phyloP scores from a whole-genome alignment of 1,140 invertebrate genomes.

The Coelopa frigida region DNA sequence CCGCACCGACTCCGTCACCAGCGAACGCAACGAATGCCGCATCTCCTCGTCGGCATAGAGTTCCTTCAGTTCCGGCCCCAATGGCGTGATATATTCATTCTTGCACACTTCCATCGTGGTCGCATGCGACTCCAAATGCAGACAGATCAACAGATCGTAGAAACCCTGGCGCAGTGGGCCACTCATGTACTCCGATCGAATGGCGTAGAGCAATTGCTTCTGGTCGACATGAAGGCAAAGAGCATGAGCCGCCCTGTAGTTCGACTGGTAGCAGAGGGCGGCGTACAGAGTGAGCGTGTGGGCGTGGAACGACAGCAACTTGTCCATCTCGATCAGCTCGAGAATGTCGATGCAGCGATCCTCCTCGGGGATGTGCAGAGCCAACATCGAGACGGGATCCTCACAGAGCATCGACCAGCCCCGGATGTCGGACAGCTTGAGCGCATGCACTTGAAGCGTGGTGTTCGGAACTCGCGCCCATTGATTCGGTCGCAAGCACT shows the following conservation, averaged over 20 bases:
- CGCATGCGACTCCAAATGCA: conserved; percentile 94
- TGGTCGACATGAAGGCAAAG: conserved; percentile 95
- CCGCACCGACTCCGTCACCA: conserved; percentile 84
- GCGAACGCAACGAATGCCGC: conserved; percentile 76
- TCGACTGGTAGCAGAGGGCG: conserved; percentile 87
- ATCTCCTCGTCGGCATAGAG: conserved; percentile 79
- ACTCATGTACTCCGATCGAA: conserved; percentile 95
- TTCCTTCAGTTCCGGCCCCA: conserved; percentile 76
- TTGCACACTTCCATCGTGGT: conserved; percentile 95
- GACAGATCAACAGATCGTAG: conserved; percentile 91
- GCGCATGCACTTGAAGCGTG: conserved; percentile 84
- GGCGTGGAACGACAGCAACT: conserved; percentile 91
- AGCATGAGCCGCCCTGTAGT: conserved; percentile 86
- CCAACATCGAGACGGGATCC: conserved; percentile 93
- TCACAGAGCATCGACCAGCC: conserved; percentile 99
- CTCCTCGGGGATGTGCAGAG: conserved; percentile 97
- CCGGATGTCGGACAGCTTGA: conserved; percentile 94
- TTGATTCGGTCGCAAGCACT: conserved; percentile 85
- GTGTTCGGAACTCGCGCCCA: conserved; percentile 97
- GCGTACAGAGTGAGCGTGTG: conserved; percentile 94
- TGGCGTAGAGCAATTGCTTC: conserved; percentile 94
- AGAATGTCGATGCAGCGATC: conserved; percentile 96
- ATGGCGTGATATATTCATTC: conserved; percentile 94
- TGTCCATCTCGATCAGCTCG: conserved; percentile 96
- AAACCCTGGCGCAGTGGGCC: conserved; percentile 92